Base-by-base conservation (phyloP, 2,797 vertebrate species). In the Oophaga sylvatica region DNA sequence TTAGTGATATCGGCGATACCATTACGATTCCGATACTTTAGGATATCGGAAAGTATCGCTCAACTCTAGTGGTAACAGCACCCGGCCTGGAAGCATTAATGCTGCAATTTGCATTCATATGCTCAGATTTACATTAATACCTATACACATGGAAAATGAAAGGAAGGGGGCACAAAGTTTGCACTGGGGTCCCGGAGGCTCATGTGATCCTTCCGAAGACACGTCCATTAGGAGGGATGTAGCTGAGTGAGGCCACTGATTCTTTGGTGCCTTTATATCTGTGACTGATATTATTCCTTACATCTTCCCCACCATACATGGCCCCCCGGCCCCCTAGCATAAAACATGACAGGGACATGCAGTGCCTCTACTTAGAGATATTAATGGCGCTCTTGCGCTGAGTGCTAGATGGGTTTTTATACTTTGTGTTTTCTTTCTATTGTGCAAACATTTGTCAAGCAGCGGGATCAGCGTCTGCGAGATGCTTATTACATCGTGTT, bases 381-480 rank as follows among this genome's bases (percentile, higher is more conserved):
- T 86, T 71, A 82, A 83, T 78, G 84, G 75, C 59, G 63, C 45
- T 86, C 57, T 79, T 12, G 26, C 73, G 80, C 80, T 60, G 63
- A 80, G 56, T n/a, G 62, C 57, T 77, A 13, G 31, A 56, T 86
- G 70, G 63, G 16, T 29, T 78, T 76, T 73, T 81, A 71, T 56
- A 41, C 79, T 71, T 70, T 56, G 71, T 88, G 84, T 85, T 77
- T 75, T 85, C 62, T 62, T 83, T 83, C 79, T 89, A 77, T 86
- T 79, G 84, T 78, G 80, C 80, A 89, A 86, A 89, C 88, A 86
- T 86, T 86, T 86, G 84, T 89, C 88, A 89, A 73, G 84, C 84
- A 83, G 88, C 84, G 26, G 79, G 88, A 86, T 62, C 80, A 56
- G 35, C 11, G 63, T 86, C 73, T 71, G 56, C 56, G 45, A 76